phyloP scores from a whole-genome alignment of 2,888 invertebrate species.

The Cheilosia soror region DNA sequence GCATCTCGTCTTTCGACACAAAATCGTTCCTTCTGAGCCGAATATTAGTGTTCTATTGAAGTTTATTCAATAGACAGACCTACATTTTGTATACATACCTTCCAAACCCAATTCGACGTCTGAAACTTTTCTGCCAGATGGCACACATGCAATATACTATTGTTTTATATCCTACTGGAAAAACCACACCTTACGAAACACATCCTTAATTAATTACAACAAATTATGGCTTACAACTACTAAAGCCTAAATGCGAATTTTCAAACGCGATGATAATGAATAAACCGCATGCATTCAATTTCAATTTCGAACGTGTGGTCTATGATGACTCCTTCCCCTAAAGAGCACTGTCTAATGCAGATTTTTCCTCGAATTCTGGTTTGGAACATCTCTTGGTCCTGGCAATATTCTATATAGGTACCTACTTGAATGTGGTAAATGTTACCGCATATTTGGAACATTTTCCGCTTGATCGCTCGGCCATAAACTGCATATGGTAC shows the following conservation, averaged over 20 bases:
- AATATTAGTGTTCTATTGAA: too few relatives aligned
- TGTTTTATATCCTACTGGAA: background rate
- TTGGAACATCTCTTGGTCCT: constrained; percentile 57
- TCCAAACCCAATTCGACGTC: too few relatives aligned
- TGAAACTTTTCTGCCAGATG: too few relatives aligned
- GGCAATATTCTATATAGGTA: constrained; percentile 59
- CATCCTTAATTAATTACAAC: background rate
- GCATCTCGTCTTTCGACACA: too few relatives aligned
- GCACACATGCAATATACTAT: too few relatives aligned
- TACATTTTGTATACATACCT: too few relatives aligned
- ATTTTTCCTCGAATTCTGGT: constrained; percentile 64
- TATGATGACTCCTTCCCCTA: constrained; percentile 52
- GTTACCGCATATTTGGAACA: constrained; percentile 73
- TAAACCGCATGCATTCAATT: constrained; percentile 74
- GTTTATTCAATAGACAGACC: too few relatives aligned
- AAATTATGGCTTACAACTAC: constrained; percentile 6
- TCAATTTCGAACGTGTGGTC: constrained; percentile 69
- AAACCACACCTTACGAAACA: constrained; percentile 7
- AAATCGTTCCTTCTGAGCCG: too few relatives aligned
- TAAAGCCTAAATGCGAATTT: constrained; percentile 11
- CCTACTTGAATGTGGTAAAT: constrained; percentile 55
- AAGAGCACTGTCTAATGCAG: constrained; percentile 62
- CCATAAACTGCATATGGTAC: constrained; percentile 74
- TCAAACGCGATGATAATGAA: constrained; percentile 65
- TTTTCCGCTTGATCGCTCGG: constrained; percentile 74